These are phyloP conservation scores for Andrena marginata DNA, from an alignment of 2,888 invertebrate species.

Conservation along the genomic window DNA sequence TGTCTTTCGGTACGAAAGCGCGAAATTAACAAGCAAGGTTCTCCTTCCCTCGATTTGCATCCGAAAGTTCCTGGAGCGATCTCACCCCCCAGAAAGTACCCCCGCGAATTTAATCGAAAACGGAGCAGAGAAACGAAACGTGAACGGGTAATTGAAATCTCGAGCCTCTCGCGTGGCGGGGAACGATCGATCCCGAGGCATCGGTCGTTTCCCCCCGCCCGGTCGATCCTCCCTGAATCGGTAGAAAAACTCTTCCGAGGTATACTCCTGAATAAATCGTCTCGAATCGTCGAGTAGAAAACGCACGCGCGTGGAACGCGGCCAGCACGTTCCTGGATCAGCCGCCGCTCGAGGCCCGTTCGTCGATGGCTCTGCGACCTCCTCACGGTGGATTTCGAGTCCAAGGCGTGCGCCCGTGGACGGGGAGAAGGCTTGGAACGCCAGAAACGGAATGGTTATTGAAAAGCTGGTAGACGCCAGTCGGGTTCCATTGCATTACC, in stretches of 20 bases:
- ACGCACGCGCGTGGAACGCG: conserved; percentile 62
- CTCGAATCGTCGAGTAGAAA: conserved; percentile 48
- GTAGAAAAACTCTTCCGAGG: conserved; percentile 19
- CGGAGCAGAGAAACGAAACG: neutral
- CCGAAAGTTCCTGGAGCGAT: conserved; percentile 1
- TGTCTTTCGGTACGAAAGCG: conserved; percentile 21
- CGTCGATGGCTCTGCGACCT: conserved; percentile 47
- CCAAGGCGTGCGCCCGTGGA: conserved; percentile 23
- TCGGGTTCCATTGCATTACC: too few species aligned
- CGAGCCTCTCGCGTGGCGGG: neutral
- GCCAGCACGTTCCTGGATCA: conserved; percentile 71
- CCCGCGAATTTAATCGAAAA: neutral
- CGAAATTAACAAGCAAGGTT: neutral
- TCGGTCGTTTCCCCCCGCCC: conserved; percentile 14
- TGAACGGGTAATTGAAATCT: neutral
- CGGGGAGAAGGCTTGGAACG: conserved; percentile 39
- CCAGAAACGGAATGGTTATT: neutral
- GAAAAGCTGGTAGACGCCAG: too few species aligned
- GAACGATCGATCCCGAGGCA: conserved; percentile 8
- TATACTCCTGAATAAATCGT: conserved; percentile 6
- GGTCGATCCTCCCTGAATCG: conserved; percentile 26
- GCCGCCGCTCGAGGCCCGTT: conserved; percentile 50
- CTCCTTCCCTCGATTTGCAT: conserved; percentile 4
- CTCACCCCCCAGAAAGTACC: neutral
- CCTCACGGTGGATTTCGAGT: conserved; percentile 24